Base-by-base conservation (phyloP, 1,140 invertebrate species). In the Lysiphlebus fabarum region DNA sequence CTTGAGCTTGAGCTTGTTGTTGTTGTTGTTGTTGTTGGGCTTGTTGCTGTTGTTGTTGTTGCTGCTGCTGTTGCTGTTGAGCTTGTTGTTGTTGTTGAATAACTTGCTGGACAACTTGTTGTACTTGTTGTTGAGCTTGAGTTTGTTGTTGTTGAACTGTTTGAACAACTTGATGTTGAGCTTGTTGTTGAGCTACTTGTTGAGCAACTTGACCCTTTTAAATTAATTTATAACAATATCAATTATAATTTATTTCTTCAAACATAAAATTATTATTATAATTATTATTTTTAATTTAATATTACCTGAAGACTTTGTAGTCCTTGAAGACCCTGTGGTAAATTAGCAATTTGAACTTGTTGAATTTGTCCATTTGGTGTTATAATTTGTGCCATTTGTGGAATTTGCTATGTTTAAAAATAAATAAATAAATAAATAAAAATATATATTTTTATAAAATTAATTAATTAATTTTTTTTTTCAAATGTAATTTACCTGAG, bases 301-400 rank as follows among this genome's bases (percentile, higher is more conserved):
- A 38, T 42, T 55, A 57, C 59, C 50, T 69, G 67, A 11, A 69
- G 69, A 43, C 63, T 75, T 64, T 79, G 75, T 42, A 82, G 71
- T 74, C 82, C 80, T 79, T 84, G 70, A 70, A 80, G 75, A 26
- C 17, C 17, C 62, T 85, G 85, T 2, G 84, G 79, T 41, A 87
- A 70, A 36, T 84, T 86, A 1, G 89, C 84, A 60, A 91, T 83
- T 76, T 92, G 90, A 50, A 90, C 89, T 73, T 92, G 90, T 67
- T 93, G 91, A 54, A 94, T 89, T 72, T 93, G 92, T 5, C 91
- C 92, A 62, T 85, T 89, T 1, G 91, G 91, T 2, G 91, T 92
- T 9, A 95, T 83, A 38, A 95, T 91, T 71, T 91, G 92, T 0
- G 91, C 91, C 40, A 93, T 82, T 77, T 90, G 90, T 55, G 82